Conservation (phyloP, 2,113 vertebrate species). For the Nycticebus coucang region DNA sequence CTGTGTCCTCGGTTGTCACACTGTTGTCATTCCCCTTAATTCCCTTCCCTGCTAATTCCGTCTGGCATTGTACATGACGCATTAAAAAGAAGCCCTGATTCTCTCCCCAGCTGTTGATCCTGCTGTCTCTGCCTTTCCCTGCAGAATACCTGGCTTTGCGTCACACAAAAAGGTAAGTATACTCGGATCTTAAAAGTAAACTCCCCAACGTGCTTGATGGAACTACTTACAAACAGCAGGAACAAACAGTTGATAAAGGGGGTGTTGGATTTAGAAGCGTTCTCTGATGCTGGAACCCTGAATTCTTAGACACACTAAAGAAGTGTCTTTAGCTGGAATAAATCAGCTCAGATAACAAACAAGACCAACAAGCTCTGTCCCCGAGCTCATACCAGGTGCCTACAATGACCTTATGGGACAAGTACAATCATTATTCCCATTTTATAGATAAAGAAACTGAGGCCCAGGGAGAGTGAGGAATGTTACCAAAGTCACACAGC, state of each 20-base stretch:
- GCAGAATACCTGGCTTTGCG: neutral
- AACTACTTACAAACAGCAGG: rapidly evolving
- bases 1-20: neutral
- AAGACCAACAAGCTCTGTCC: too few relatives aligned
- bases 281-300: neutral
- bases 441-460: neutral
- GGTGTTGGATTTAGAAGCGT: rapidly evolving
- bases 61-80: rapidly evolving
- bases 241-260: rapidly evolving
- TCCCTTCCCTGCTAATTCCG: neutral
- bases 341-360: neutral
- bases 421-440: rapidly evolving
- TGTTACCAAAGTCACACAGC: neutral
- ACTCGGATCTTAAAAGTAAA: neutral
- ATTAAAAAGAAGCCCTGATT: neutral
- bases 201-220: neutral
- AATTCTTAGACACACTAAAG: neutral
- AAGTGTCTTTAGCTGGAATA: neutral
- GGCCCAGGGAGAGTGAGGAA: too few relatives aligned
- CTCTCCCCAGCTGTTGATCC: neutral
- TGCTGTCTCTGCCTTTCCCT: neutral
- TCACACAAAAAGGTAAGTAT: neutral
- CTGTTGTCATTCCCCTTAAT: neutral
- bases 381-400: rapidly evolving
- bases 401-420: rapidly evolving